Evolutionary conservation across 2,113 vertebrate species (phyloP).

Genomic region (Eidolon helvum): DNA sequence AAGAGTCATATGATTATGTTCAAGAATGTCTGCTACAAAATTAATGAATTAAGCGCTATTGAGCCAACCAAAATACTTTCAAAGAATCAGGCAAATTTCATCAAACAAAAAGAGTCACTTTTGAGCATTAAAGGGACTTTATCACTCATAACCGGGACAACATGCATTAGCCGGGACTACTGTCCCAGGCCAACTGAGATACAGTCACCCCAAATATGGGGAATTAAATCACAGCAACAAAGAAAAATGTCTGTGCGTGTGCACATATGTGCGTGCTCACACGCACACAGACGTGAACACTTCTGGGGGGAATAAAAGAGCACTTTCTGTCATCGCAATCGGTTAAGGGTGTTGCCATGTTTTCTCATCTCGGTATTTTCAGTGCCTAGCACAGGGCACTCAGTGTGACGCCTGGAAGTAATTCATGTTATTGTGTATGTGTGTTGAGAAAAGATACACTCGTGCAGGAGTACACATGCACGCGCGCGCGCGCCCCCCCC

Average conservation of each 20-base stretch:
- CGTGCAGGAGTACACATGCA: accelerated
- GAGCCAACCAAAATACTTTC: background rate
- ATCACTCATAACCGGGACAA: background rate
- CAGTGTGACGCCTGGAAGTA: background rate
- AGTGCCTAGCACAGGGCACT: background rate
- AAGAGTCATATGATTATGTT: background rate
- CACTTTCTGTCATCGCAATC: accelerated
- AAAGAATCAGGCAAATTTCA: background rate
- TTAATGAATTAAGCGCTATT: background rate
- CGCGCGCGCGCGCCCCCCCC: too few species aligned
- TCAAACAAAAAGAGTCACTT: background rate
- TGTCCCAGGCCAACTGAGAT: background rate
- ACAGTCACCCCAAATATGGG: accelerated
- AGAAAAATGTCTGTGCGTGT: background rate
- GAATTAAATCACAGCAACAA: background rate
- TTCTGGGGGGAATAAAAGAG: accelerated
- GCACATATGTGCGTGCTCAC: too few species aligned
- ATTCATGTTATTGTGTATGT: background rate
- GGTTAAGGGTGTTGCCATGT: background rate
- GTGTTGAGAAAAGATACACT: background rate
- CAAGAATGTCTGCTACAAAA: background rate
- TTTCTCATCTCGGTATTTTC: background rate
- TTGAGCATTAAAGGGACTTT: background rate
- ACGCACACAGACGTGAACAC: background rate
- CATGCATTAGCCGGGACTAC: too few species aligned